Percentiles rank a stretch among this genome's conserved stretches.
Evolutionary conservation across 2,888 invertebrate genomes (phyloP).

Genomic region (Pseudanteris insignis): DNA sequence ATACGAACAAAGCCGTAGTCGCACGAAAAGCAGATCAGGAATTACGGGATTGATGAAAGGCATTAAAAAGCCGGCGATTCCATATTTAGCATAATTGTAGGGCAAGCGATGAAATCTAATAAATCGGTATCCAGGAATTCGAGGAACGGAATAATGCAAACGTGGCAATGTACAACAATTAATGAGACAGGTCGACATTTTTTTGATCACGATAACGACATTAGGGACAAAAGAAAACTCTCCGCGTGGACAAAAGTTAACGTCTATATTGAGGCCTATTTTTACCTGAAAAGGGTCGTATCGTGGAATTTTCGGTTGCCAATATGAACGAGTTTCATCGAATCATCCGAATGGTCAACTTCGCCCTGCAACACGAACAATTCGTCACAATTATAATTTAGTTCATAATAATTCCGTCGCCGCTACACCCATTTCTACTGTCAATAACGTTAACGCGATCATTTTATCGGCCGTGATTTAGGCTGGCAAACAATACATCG

Average conservation of each 20-base stretch:
- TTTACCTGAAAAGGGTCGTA: conserved; percentile 14
- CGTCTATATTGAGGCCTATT: conserved; percentile 29
- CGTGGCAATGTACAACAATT: conserved; percentile 18
- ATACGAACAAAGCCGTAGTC: too few relatives aligned
- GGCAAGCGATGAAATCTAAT: conserved; percentile 18
- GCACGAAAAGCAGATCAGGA: too few relatives aligned
- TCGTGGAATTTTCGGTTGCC: conserved; percentile 12
- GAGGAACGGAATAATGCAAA: conserved; percentile 16
- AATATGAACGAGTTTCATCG: conserved; percentile 12
- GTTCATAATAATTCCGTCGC: too few relatives aligned
- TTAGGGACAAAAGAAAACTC: conserved; percentile 16
- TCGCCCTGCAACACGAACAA: too few relatives aligned
- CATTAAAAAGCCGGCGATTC: neutral
- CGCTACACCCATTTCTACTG: too few relatives aligned
- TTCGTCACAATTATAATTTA: too few relatives aligned
- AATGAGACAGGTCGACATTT: conserved; percentile 28
- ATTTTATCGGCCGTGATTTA: too few relatives aligned
- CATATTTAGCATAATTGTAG: conserved; percentile 9
- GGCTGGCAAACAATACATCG: too few relatives aligned
- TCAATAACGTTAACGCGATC: too few relatives aligned
- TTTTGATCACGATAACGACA: conserved; percentile 29
- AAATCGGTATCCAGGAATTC: conserved; percentile 19
- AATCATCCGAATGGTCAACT: too few relatives aligned
- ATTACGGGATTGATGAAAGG: too few relatives aligned
- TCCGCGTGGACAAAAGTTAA: conserved; percentile 22